Conservation (phyloP, 2,888 invertebrate genomes). For the Linnaemya vulpina region DNA sequence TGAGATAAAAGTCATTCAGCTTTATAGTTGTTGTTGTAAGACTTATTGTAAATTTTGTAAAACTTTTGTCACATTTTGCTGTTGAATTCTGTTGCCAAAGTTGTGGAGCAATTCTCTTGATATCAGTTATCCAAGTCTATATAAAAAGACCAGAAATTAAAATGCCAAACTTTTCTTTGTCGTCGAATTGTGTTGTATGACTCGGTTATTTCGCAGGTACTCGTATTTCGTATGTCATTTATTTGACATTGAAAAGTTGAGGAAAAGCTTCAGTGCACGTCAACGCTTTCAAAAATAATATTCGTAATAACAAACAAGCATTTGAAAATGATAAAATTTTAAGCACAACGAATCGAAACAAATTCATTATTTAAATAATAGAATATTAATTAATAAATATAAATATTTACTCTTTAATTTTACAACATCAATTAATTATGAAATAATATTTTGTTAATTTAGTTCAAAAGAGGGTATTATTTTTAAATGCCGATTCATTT, state of each 20-base stretch:
- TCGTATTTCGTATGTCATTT: background rate
- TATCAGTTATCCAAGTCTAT: too few species aligned
- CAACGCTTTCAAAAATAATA: conserved; percentile 33
- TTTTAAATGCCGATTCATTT: conserved; percentile 53
- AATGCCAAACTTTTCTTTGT: too few species aligned
- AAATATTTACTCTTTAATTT: conserved; percentile 40
- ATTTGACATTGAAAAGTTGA: background rate
- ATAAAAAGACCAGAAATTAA: too few species aligned
- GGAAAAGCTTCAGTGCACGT: background rate
- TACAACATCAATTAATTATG: conserved; percentile 61
- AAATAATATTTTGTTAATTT: conserved; percentile 24
- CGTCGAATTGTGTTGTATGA: too few species aligned
- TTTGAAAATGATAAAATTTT: conserved; percentile 17
- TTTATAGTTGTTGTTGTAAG: too few species aligned
- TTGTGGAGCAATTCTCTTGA: too few species aligned
- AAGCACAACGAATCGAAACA: conserved; percentile 37
- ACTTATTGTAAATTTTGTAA: too few species aligned
- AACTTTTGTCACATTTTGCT: too few species aligned
- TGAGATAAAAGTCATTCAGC: too few species aligned
- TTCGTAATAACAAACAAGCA: conserved; percentile 41
- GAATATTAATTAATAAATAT: conserved; percentile 17
- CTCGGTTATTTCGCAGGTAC: too few species aligned
- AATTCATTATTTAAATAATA: conserved; percentile 5
- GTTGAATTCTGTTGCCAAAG: too few species aligned
- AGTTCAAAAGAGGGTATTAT: conserved; percentile 7